Evolutionary conservation across 1,140 invertebrate genomes (phyloP), one percentile per base, ranked within the genome.

Genomic region (Homalodisca vitripennis): DNA sequence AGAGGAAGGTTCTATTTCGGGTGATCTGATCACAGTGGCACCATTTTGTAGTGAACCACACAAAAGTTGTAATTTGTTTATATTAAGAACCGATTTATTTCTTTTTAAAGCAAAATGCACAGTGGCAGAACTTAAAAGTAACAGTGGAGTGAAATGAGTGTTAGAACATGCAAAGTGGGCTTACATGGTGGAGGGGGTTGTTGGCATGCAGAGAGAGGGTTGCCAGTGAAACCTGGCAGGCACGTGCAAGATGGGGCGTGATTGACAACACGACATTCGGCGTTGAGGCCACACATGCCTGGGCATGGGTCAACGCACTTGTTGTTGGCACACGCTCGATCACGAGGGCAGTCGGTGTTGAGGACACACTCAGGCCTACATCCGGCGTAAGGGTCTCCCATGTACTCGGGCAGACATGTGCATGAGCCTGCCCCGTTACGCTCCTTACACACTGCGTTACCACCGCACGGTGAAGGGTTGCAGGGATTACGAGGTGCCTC

Each of bases 241-340:
- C 90, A 92, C 64, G 82, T 84, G 73, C 91, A 93, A 69, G 89
- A 85, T 14, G 91, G 88, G 71, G 89, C 82, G 77, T 93, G 91
- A 78, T 90, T 90, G 3, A 89, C 79, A 1, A 91, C 89, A 71
- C 83, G 82, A 75, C 92, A 94, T 32, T 86, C 78, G 1, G 91
- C 89, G 77, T 89, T 89, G 51, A 82, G 75, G 31, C 89, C 91
- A 75, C 92, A 91, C 20, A 83, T 85, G 67, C 87, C 88, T 20
- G 82, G 79, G 74, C 91, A 93, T 10, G 90, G 90, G 78, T 92
- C 82, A 57, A 81, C 74, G 77, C 91, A 93, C 73, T 87, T 88
- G 71, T 86, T 88, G 72, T 81, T 83, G 10, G 88, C 81, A 77
- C 92, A 93, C 51, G 90, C 87, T 75, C 85, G 86, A 75, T 89